A percentile compares a stretch with the other conserved stretches of the same genome.
phyloP scores from a whole-genome alignment of 2,797 vertebrate species.

The Otus scops region DNA sequence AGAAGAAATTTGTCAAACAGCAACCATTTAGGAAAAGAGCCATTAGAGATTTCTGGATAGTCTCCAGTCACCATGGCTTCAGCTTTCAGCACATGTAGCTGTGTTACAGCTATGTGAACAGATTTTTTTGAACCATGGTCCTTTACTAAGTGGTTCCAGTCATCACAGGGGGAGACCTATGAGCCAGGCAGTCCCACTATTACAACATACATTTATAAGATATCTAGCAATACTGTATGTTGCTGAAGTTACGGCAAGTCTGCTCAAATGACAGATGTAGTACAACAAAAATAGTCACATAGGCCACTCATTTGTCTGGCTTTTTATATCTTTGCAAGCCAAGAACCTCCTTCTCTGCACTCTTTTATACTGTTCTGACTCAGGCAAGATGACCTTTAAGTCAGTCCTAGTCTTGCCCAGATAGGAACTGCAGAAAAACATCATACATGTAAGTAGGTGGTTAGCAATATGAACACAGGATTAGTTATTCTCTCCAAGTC shows the following conservation, averaged over 20 bases:
- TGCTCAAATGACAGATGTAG: background rate
- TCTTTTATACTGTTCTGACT: slow-evolving; percentile 13
- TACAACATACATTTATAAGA: background rate
- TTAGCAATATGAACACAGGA: background rate
- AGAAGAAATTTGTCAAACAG: background rate
- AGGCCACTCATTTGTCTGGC: background rate
- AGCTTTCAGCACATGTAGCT: background rate
- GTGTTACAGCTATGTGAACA: fast-evolving
- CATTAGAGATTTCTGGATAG: background rate
- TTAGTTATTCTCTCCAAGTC: background rate
- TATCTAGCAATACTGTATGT: background rate
- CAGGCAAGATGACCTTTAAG: slow-evolving; percentile 33
- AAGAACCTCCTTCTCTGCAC: background rate
- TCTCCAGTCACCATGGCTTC: background rate
- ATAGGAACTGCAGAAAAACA: slow-evolving; percentile 9
- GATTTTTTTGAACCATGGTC: background rate
- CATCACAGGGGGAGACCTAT: background rate
- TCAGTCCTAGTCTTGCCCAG: background rate
- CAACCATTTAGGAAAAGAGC: background rate
- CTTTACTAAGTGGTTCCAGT: background rate
- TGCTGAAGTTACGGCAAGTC: background rate
- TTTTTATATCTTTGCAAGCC: background rate
- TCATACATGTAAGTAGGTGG: background rate
- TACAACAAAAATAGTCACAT: background rate
- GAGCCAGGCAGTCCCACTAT: background rate